A percentile compares a stretch with the other conserved stretches of the same genome.
These are phyloP conservation scores for Burhinus oedicnemus DNA, from an alignment of 2,113 vertebrate genomes.

Conservation along the genomic window DNA sequence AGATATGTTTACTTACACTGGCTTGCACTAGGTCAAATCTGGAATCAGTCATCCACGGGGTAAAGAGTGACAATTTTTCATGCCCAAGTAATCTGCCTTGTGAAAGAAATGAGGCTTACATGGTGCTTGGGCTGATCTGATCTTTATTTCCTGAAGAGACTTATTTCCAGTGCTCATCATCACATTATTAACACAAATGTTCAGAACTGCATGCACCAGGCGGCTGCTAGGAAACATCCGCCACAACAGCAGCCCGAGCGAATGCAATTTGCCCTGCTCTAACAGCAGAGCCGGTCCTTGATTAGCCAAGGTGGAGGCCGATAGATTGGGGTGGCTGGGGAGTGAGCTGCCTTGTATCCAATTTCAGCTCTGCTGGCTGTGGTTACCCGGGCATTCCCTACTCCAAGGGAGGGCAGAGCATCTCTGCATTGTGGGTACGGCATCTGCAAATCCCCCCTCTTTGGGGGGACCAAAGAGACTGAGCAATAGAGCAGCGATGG, in stretches of 20 bases:
- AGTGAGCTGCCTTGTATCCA: accelerated
- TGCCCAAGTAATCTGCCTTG: not conserved
- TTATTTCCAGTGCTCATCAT: not conserved
- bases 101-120: not conserved
- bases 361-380: not conserved
- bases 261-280: not conserved
- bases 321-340: not conserved
- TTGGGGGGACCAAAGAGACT: not conserved
- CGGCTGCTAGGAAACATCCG: not conserved
- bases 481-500: accelerated
- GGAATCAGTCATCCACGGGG: not conserved
- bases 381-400: accelerated
- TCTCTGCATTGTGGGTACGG: not conserved
- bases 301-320: not conserved
- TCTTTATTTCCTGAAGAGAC: not conserved
- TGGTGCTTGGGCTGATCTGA: not conserved
- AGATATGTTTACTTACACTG: not conserved
- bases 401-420: not conserved
- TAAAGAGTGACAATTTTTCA: not conserved
- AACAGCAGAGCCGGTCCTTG: not conserved
- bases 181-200: not conserved
- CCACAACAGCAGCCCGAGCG: accelerated
- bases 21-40: not conserved
- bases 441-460: not conserved
- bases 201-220: not conserved